These are phyloP conservation scores for Leptocoma aspasia DNA, from an alignment of 2,113 vertebrate species.

Conservation along the genomic window DNA sequence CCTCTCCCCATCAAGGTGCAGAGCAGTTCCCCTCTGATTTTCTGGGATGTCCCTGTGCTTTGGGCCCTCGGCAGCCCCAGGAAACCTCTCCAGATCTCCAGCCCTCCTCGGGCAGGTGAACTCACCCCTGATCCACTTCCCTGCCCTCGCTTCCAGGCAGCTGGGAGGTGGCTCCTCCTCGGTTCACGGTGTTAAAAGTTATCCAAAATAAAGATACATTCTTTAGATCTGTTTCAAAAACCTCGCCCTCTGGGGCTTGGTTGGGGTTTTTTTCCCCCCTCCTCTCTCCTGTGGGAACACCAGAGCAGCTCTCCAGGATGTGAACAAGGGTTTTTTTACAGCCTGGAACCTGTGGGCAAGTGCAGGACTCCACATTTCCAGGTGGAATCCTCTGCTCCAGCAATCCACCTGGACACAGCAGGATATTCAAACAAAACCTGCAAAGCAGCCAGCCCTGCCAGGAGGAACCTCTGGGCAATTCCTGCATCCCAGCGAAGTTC, in stretches of 20 bases:
- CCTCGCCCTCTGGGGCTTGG: background rate
- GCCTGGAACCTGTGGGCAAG: background rate
- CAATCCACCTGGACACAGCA: background rate
- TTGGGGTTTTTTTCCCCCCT: background rate
- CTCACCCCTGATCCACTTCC: background rate
- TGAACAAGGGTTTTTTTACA: background rate
- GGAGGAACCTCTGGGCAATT: background rate
- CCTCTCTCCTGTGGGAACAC: background rate
- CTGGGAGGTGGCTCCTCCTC: background rate
- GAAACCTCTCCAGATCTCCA: background rate
- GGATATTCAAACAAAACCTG: background rate
- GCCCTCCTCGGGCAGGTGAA: accelerated
- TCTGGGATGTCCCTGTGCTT: background rate
- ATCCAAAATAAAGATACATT: background rate
- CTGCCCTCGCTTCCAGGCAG: accelerated
- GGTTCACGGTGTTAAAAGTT: background rate
- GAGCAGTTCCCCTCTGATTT: background rate
- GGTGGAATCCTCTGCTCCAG: background rate
- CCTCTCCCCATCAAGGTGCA: background rate
- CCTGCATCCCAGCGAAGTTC: background rate
- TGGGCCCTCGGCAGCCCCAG: background rate
- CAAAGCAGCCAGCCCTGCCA: background rate
- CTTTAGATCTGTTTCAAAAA: background rate
- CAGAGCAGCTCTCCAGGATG: background rate
- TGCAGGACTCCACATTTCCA: background rate